Evolutionary conservation across 2,797 vertebrate genomes (phyloP).

Genomic region (Poecilia gillii): DNA sequence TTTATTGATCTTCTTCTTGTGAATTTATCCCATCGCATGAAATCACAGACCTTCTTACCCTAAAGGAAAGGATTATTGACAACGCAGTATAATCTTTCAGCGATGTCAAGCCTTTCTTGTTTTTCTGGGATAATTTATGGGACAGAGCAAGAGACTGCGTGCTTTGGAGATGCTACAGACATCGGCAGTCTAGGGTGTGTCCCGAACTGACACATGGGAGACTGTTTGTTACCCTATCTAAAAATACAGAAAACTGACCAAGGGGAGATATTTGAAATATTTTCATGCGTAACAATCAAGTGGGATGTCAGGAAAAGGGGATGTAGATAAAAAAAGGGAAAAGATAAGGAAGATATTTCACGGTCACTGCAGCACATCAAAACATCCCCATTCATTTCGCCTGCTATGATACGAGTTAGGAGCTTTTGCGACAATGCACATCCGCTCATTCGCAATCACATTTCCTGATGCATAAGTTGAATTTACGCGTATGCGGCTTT

Average conservation of each 20-base stretch:
- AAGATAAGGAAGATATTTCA: constrained; percentile 52
- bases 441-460: not conserved
- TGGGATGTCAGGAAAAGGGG: constrained; percentile 6
- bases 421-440: constrained; percentile 17
- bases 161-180: constrained; percentile 79
- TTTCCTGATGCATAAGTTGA: constrained; percentile 18
- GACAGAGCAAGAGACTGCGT: constrained; percentile 62
- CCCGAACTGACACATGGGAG: constrained; percentile 82
- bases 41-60: constrained; percentile 40
- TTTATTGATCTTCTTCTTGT: constrained; percentile 69
- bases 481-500: constrained; percentile 38
- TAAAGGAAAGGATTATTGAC: constrained; percentile 53
- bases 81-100: constrained; percentile 35
- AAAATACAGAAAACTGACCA: not conserved
- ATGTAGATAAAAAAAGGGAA: constrained; percentile 34
- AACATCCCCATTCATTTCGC: constrained; percentile 58
- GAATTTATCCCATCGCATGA: constrained; percentile 61
- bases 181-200: constrained; percentile 85
- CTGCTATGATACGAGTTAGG: constrained; percentile 33
- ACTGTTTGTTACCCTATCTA: constrained; percentile 69
- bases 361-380: constrained; percentile 77
- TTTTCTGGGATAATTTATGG: constrained; percentile 60
- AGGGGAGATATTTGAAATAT: not conserved
- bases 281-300: not conserved
- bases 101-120: constrained; percentile 30